A percentile compares a stretch with the other conserved stretches of the same genome.
Evolutionary conservation across 1,140 invertebrate species (phyloP).

Genomic region (Brachionus manjavacas): DNA sequence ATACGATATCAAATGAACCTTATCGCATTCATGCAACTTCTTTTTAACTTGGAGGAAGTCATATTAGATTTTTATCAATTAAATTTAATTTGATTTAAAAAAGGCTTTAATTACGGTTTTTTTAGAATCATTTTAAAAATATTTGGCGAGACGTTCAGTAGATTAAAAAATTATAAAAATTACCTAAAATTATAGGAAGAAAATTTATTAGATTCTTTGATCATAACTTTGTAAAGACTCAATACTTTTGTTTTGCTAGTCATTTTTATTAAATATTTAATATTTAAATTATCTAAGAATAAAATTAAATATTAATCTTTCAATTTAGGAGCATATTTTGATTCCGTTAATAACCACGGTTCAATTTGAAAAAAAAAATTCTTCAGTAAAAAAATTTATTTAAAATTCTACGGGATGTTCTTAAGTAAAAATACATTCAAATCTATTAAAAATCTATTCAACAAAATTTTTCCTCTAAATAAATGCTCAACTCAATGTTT

Average conservation of each 20-base stretch:
- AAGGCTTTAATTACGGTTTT: too few relatives aligned
- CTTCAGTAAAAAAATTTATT: constrained; percentile 13
- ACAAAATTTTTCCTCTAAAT: background rate
- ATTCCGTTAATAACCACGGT: background rate
- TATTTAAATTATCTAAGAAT: background rate
- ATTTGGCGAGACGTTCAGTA: too few relatives aligned
- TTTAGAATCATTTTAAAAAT: too few relatives aligned
- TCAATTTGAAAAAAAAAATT: background rate
- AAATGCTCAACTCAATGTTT: background rate
- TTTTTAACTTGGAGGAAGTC: too few relatives aligned
- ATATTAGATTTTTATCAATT: too few relatives aligned
- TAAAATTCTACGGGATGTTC: constrained; percentile 1
- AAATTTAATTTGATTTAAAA: too few relatives aligned
- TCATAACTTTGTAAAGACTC: constrained; percentile 24
- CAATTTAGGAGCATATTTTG: background rate
- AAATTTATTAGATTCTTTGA: constrained; percentile 38
- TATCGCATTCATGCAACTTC: too few relatives aligned
- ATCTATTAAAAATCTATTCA: constrained; percentile 4
- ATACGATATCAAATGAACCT: too few relatives aligned
- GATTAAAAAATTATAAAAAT: too few relatives aligned
- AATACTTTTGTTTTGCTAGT: background rate
- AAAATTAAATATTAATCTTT: background rate
- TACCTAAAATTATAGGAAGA: constrained; percentile 41
- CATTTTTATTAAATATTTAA: background rate
- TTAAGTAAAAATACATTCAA: background rate